phyloP scores from a whole-genome alignment of 1,140 invertebrate species.

The Meteorus sp. region DNA sequence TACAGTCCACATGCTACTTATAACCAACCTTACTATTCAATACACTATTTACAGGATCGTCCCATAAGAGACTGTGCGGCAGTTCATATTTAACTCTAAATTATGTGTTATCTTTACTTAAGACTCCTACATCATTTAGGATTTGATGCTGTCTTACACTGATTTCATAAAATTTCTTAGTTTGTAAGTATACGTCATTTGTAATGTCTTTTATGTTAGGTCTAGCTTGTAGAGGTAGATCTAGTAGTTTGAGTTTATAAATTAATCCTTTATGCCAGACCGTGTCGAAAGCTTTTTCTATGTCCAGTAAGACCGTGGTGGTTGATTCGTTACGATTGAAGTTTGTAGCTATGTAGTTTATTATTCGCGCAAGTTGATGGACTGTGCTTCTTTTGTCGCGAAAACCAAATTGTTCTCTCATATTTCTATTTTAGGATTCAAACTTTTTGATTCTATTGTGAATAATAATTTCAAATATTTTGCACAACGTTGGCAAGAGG shows the following conservation, averaged over 20 bases:
- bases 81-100: no score
- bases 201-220: no score
- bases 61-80: no score
- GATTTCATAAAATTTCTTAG: no score
- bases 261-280: conserved; percentile 43
- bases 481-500: conserved; percentile 37
- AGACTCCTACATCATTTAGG: no score
- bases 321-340: conserved; percentile 34
- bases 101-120: no score
- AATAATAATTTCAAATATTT: conserved; percentile 41
- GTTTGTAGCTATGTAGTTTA: conserved; percentile 30
- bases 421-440: conserved; percentile 2
- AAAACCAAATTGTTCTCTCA: conserved; percentile 45
- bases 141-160: no score
- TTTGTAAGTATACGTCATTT: no score
- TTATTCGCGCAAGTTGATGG: conserved; percentile 38
- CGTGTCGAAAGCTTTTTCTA: conserved; percentile 43
- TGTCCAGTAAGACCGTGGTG: conserved; percentile 36
- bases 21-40: no score
- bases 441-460: conserved; percentile 30
- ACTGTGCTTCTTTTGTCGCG: conserved; percentile 33
- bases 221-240: no score
- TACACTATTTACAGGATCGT: no score
- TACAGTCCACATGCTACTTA: no score
- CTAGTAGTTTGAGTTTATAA: conserved; percentile 32